Percentiles rank a stretch among this genome's conserved stretches.
Conservation (phyloP, 2,888 invertebrate genomes). For the Drosophila merina region DNA sequence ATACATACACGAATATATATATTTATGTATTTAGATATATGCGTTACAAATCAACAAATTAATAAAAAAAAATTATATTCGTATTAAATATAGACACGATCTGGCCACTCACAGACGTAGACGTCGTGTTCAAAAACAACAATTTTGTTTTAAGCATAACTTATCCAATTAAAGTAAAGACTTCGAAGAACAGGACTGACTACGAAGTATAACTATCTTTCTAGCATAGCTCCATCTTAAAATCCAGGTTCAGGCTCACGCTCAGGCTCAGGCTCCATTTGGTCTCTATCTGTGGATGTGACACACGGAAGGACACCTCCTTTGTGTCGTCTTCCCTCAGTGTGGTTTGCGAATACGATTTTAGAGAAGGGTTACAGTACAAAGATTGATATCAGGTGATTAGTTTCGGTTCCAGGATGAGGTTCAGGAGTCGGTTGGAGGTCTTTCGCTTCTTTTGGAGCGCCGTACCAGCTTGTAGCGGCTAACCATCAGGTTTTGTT, state of each 20-base stretch:
- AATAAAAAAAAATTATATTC: conserved; percentile 12
- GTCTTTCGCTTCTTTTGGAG: conserved; percentile 18
- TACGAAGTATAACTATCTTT: neutral
- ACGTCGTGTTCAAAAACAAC: neutral
- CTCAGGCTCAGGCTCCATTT: neutral
- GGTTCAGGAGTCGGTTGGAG: neutral
- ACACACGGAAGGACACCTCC: neutral
- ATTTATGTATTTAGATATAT: conserved; percentile 21
- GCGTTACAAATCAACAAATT: conserved; percentile 32
- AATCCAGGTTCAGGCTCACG: too few species aligned
- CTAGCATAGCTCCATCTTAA: too few species aligned
- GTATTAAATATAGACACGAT: conserved; percentile 17
- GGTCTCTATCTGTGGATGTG: neutral
- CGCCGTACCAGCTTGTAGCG: conserved; percentile 59
- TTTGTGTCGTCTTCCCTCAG: neutral
- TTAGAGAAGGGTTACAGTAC: neutral
- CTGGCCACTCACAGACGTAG: neutral
- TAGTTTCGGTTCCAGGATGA: conserved; percentile 31
- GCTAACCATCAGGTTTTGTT: conserved; percentile 32
- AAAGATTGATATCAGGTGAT: neutral
- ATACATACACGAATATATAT: conserved; percentile 19
- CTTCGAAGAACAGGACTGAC: neutral
- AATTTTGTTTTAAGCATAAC: neutral
- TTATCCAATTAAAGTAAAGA: neutral
- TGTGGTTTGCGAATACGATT: neutral